Evolutionary conservation across 2,888 invertebrate genomes (phyloP), one percentile per base, ranked within the genome.

Genomic region (Cremastobaeus sp.): DNA sequence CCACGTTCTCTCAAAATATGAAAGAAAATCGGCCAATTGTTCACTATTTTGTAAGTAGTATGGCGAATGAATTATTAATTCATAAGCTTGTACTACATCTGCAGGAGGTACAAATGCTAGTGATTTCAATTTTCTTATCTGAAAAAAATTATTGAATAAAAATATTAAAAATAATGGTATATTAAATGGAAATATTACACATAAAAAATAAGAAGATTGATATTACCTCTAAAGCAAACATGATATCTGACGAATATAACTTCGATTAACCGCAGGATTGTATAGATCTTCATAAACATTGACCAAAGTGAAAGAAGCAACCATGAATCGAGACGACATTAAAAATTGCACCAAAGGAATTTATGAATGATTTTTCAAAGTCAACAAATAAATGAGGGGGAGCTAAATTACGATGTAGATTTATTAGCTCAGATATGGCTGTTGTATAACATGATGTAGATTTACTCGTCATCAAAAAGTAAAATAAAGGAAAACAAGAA

Each of bases 1-100:
- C 54, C 54, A 54, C 1, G 14, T 54, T 11, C 2, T 39, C 14
- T 54, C 54, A 12, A 54, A 39, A n/a, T 54, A 54, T 15, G 3
- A 6, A 3, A 54, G 1, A 20, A n/a, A 17, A 1, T 39, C 18
- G 0, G 25, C 6, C 5, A 39, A 3, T 6, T 4, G 0, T 1
- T 54, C 41, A 9, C 4, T 3, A 11, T 39, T 14, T 15, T 54
- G 2, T 17, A 30, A 1, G 11, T 39, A 54, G 30, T 39, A 54
- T n/a, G 25, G 1, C 0, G 28, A 28, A 6, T 39, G 6, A 5
- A 54, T 34, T 15, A 39, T 18, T 39, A 6, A 4, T 28, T 39
- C 28, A 11, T 39, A 54, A 11, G 39, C 39, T 4, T 15, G 5
- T n/a, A 20, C 8, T 0, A 54, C 54, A 17, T 39, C 28, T 3